A percentile compares a stretch with the other conserved stretches of the same genome.
Conservation (phyloP, 2,113 vertebrate genomes). For the Aleadryas rufinucha region DNA sequence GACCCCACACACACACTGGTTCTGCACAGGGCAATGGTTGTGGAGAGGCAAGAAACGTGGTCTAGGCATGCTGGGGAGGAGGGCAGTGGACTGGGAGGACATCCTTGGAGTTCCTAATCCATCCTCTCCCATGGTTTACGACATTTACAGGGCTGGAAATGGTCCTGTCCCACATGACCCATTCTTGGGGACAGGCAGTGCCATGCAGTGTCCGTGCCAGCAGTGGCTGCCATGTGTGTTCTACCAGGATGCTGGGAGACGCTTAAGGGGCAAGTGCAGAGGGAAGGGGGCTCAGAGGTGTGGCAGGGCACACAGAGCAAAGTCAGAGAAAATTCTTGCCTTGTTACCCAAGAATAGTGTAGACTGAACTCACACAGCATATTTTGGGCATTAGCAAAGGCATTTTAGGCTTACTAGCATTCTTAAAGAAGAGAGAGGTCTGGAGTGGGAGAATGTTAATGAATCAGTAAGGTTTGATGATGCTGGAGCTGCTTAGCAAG, state of each 20-base stretch:
- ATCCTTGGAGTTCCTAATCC: neutral
- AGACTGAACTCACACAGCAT: neutral
- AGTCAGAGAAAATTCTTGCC: neutral
- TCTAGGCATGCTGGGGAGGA: neutral
- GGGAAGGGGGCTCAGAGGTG: neutral
- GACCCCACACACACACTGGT: neutral
- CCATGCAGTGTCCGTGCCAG: accelerated
- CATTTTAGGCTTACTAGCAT: neutral
- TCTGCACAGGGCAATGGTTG: neutral
- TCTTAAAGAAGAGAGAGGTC: neutral
- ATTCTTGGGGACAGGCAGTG: neutral
- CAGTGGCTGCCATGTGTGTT: neutral
- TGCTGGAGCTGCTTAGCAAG: neutral
- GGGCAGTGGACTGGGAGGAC: neutral
- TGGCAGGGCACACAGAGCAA: neutral
- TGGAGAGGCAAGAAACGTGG: accelerated
- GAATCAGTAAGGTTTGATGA: neutral
- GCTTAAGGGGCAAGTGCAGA: accelerated
- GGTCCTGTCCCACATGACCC: accelerated
- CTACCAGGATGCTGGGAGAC: neutral
- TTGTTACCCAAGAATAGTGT: neutral
- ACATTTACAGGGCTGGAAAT: neutral
- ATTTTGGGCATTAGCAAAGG: neutral
- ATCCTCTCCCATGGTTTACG: neutral
- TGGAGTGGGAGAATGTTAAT: neutral